Base-by-base conservation (phyloP, 2,888 invertebrate genomes). In the Perithous albicinctus region DNA sequence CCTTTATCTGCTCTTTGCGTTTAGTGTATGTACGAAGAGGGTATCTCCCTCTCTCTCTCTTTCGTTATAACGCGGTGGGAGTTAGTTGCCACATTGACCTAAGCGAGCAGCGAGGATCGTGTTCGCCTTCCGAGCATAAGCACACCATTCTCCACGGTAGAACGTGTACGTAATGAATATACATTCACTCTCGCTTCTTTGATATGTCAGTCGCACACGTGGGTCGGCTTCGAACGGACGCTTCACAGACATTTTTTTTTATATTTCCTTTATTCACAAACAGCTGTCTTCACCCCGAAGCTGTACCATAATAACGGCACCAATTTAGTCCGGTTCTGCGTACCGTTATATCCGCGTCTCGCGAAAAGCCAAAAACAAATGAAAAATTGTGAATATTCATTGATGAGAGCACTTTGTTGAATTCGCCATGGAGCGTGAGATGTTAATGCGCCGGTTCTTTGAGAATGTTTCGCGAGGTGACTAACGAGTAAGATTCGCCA, bases 191-290 rank as follows among this genome's bases (percentile, higher is more conserved):
- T 51, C 35, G 51, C 32, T 70, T n/a, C 2, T 20, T 6, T 35
- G 29, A 73, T 70, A 48, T 78, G 61, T 78, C 80, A 84, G 80
- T 84, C 35, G 64, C 74, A 70, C 84, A 84, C 84, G 84, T 84
- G 84, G 82, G 72, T 70, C 63, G 54, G 54, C 64, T 59, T 32
- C 41, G 82, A 26, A 12, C 69, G 63, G 84, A 77, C 32, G 32
- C 15, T 15, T 32, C 18, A 32, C 56, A 23, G 5, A 0, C 12
- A n/a, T 23, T 23, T 54, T 26, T 54, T 26, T 29, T 56, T 23
- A 6, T 5, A n/a, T 29, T 35, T 59, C 29, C 18, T 32, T 32
- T n/a, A 15, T 32, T 29, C 12, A 8, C 54, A 10, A 20, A 51
- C 48, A 51, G 23, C 48, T 51, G 48, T 51, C 3, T 41, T 2